Percentiles rank a stretch among this genome's conserved stretches.
Conservation (phyloP, 1,140 invertebrate genomes). For the Neomicropteryx cornuta region DNA sequence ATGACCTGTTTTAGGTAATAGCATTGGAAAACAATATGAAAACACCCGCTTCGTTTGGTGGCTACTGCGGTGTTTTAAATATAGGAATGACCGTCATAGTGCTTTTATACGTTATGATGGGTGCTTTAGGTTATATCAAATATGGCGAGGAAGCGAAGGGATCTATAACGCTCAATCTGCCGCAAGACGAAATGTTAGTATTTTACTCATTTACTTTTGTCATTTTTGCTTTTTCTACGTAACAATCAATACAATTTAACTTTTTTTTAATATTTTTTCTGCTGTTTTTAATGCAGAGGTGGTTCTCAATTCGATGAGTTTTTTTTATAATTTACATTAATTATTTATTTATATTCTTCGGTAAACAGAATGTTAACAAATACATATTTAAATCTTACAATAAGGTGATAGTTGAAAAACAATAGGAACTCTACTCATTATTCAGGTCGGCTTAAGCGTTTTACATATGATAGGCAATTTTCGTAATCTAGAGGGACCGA, state of each 20-base stretch:
- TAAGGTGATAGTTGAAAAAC: no score
- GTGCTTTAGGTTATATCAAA: slow-evolving; percentile 73
- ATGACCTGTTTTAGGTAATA: slow-evolving; percentile 49
- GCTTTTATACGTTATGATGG: slow-evolving; percentile 59
- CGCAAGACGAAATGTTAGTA: slow-evolving; percentile 37
- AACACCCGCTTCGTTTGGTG: slow-evolving; percentile 59
- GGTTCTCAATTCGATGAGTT: background rate
- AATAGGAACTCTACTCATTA: no score
- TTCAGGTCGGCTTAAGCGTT: no score
- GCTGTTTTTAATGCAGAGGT: background rate
- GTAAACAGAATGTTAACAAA: slow-evolving; percentile 3
- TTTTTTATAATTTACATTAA: background rate
- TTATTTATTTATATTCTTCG: slow-evolving; percentile 3
- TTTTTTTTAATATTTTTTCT: background rate
- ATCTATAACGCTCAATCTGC: slow-evolving; percentile 65
- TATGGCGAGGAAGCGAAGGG: slow-evolving; percentile 55
- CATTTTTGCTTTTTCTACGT: background rate
- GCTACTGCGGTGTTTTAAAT: slow-evolving; percentile 65
- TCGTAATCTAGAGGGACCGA: no score
- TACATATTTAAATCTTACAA: no score
- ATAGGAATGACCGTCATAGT: slow-evolving; percentile 65
- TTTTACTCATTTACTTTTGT: background rate
- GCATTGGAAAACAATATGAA: slow-evolving; percentile 82
- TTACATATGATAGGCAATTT: no score
- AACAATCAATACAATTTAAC: background rate